Conservation (phyloP, 2,113 vertebrate genomes). For the Paratilapia polleni region DNA sequence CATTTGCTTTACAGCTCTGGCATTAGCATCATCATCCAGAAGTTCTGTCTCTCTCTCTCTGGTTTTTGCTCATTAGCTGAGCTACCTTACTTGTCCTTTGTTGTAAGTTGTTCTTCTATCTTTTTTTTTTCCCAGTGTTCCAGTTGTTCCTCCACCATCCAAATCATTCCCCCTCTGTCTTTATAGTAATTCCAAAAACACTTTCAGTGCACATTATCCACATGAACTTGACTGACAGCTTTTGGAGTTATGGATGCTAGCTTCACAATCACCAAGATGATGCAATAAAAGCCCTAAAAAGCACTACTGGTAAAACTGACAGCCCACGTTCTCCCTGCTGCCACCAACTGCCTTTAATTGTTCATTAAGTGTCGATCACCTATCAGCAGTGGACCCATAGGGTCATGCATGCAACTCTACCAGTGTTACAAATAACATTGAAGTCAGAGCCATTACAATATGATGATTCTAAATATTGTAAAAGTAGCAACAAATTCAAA, state of each 20-base stretch:
- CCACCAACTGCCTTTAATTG: too few relatives aligned
- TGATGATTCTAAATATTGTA: neutral
- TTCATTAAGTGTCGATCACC: too few relatives aligned
- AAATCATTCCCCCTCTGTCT: neutral
- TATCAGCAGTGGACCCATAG: too few relatives aligned
- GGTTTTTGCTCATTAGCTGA: neutral
- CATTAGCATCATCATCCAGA: neutral
- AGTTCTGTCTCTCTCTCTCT: too few relatives aligned
- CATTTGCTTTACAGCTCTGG: neutral
- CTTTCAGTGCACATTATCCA: neutral
- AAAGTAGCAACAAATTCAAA: neutral
- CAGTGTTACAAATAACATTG: neutral
- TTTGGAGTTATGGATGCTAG: neutral
- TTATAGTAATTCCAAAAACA: neutral
- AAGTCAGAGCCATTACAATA: neutral
- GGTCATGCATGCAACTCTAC: neutral
- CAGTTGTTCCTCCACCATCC: neutral
- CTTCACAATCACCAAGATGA: neutral
- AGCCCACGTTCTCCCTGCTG: too few relatives aligned
- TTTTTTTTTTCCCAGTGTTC: neutral
- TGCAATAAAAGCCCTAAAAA: too few relatives aligned
- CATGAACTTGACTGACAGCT: neutral
- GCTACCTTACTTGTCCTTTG: neutral
- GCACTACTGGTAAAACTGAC: too few relatives aligned
- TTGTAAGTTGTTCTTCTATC: neutral